These are phyloP conservation scores for Lophochroa leadbeateri DNA, from an alignment of 2,113 vertebrate genomes.

Conservation along the genomic window DNA sequence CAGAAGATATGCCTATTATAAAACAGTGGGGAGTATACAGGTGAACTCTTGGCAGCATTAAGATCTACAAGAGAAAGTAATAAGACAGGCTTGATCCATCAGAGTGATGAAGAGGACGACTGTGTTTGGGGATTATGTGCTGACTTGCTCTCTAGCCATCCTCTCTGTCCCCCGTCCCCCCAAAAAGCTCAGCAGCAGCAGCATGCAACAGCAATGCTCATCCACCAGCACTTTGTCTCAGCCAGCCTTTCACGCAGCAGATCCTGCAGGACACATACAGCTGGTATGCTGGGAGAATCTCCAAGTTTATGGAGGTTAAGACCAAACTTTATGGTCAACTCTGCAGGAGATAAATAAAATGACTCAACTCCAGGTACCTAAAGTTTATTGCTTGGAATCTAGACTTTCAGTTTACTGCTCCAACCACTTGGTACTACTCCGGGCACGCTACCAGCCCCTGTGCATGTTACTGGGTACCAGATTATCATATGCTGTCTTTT, in stretches of 20 bases:
- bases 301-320: background rate
- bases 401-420: background rate
- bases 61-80: background rate
- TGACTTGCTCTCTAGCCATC: background rate
- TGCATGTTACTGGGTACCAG: background rate
- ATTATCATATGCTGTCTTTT: background rate
- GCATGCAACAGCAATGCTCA: background rate
- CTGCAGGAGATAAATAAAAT: background rate
- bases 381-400: background rate
- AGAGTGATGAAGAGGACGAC: background rate
- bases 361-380: background rate
- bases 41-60: background rate
- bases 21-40: background rate
- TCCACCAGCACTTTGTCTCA: background rate
- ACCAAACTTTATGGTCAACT: background rate
- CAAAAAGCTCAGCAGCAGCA: background rate
- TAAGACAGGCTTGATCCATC: background rate
- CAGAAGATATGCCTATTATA: background rate
- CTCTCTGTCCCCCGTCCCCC: background rate
- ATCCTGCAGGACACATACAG: background rate
- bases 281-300: background rate
- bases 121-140: rapidly evolving
- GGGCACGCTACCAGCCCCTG: too few species aligned
- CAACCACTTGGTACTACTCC: background rate
- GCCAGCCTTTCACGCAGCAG: background rate